A percentile compares a stretch with the other conserved stretches of the same genome.
Conservation (phyloP, 2,797 vertebrate genomes). For the Clangula hyemalis region DNA sequence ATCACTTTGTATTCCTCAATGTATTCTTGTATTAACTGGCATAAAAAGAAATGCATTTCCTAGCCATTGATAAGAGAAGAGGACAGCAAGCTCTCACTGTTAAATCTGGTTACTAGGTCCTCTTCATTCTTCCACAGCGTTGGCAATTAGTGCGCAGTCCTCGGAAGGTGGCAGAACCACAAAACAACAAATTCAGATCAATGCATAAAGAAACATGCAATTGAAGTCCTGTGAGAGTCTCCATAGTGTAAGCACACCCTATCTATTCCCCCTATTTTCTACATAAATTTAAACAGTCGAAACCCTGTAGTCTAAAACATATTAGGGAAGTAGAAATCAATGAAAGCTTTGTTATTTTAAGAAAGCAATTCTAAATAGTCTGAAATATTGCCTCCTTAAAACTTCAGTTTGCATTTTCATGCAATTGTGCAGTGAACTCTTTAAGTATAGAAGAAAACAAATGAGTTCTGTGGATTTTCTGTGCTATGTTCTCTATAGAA, state of each 20-base stretch:
- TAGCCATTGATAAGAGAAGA: background rate
- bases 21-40: background rate
- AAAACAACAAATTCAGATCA: background rate
- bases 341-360: background rate
- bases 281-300: background rate
- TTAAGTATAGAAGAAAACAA: background rate
- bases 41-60: background rate
- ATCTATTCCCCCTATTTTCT: background rate
- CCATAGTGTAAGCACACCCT: background rate
- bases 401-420: background rate
- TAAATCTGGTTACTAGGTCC: background rate
- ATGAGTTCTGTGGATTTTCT: background rate
- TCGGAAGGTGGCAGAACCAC: background rate
- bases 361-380: background rate
- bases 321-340: slow-evolving; percentile 8
- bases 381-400: slow-evolving; percentile 4
- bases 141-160: background rate
- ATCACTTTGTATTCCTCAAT: background rate
- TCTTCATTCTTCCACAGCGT: background rate
- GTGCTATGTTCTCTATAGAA: background rate
- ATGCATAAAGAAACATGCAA: background rate
- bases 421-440: background rate
- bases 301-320: background rate
- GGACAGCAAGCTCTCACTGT: background rate
- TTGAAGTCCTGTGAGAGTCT: background rate